Evolutionary conservation across 2,113 vertebrate genomes (phyloP).

Genomic region (Peromyscus maniculatus): DNA sequence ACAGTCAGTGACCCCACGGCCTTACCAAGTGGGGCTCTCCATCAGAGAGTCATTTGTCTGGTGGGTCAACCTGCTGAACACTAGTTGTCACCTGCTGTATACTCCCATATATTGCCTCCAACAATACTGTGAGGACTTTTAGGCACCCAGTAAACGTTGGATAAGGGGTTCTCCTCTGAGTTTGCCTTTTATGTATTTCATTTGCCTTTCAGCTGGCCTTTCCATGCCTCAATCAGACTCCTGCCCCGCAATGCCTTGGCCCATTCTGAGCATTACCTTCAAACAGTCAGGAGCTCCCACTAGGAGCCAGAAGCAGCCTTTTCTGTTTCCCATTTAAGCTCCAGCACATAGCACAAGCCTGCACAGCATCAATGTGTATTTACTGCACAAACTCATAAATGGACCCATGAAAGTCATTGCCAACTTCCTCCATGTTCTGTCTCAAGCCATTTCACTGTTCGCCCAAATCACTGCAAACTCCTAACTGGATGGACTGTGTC

Average conservation of each 20-base stretch:
- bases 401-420: neutral
- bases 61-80: too few relatives aligned
- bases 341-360: neutral
- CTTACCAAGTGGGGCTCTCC: too few relatives aligned
- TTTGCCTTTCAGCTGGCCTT: neutral
- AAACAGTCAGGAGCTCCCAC: neutral
- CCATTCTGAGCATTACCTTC: neutral
- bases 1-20: too few relatives aligned
- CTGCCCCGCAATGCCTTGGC: neutral
- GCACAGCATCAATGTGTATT: neutral
- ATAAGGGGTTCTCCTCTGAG: neutral
- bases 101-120: too few relatives aligned
- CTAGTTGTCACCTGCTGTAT: too few relatives aligned
- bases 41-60: too few relatives aligned
- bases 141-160: neutral
- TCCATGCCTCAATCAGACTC: neutral
- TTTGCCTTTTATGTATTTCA: slow-evolving; percentile 26
- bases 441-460: neutral
- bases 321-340: slow-evolving; percentile 32
- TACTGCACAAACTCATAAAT: slow-evolving; percentile 11
- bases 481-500: slow-evolving; percentile 6
- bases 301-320: neutral
- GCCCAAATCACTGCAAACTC: slow-evolving; percentile 10
- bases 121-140: neutral
- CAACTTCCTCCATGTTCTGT: neutral